phyloP scores from a whole-genome alignment of 2,888 invertebrate species.

The Cheilosia pagana region DNA sequence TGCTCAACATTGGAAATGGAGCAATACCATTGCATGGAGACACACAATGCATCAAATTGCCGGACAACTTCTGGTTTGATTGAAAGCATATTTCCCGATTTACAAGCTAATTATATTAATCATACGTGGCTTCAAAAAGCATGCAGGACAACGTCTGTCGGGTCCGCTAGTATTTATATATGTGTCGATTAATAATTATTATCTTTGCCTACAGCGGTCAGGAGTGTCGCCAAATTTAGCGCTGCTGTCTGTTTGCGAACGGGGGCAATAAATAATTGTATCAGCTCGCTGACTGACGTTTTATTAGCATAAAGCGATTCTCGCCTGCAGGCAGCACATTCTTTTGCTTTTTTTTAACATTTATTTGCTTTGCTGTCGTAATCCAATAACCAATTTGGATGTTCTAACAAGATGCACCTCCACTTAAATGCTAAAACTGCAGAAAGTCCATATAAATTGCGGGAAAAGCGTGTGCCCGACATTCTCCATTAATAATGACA shows the following conservation, averaged over 20 bases:
- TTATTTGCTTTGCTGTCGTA: neutral
- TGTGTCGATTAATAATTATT: slow-evolving; percentile 39
- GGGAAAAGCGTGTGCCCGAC: slow-evolving; percentile 53
- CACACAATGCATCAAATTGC: too few relatives aligned
- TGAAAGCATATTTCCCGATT: too few relatives aligned
- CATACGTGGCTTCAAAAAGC: too few relatives aligned
- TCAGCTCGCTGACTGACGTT: slow-evolving; percentile 50
- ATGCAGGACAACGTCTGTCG: too few relatives aligned
- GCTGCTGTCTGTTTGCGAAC: slow-evolving; percentile 34
- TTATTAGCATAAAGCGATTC: slow-evolving; percentile 59
- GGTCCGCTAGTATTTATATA: too few relatives aligned
- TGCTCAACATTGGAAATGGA: too few relatives aligned
- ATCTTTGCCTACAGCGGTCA: slow-evolving; percentile 21
- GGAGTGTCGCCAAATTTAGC: slow-evolving; percentile 64
- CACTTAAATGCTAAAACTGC: neutral
- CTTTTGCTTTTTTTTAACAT: slow-evolving; percentile 13
- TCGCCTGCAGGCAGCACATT: neutral
- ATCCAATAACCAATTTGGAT: slow-evolving; percentile 5
- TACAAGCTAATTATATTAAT: too few relatives aligned
- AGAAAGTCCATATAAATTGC: neutral
- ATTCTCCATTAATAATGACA: slow-evolving; percentile 60
- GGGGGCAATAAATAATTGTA: slow-evolving; percentile 53
- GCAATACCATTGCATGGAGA: too few relatives aligned
- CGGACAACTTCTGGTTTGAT: too few relatives aligned
- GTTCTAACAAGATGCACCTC: neutral